These are phyloP conservation scores for Mormyrops attenuatus DNA, from an alignment of 2,797 vertebrate species.

Conservation along the genomic window DNA sequence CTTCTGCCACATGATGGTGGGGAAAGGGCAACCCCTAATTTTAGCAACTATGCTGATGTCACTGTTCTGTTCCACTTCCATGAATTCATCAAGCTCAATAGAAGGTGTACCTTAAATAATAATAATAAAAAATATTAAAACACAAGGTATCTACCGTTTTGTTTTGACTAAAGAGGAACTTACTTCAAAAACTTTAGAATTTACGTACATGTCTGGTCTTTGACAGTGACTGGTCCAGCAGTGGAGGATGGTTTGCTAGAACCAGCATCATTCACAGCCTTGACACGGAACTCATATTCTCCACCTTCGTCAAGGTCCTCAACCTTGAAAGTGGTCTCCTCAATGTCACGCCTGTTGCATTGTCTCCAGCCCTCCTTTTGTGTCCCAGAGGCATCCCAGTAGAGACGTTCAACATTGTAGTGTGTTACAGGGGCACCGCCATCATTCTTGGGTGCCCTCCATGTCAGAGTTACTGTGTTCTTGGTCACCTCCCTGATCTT, in stretches of 20 bases:
- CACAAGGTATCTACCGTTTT: background rate
- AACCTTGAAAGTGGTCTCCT: conserved; percentile 82
- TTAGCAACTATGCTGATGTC: conserved; percentile 86
- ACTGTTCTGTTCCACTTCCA: conserved; percentile 84
- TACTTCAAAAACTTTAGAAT: background rate
- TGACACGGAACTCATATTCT: conserved; percentile 93
- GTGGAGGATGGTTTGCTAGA: conserved; percentile 85
- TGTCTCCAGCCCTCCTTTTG: conserved; percentile 90
- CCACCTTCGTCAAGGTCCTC: conserved; percentile 88
- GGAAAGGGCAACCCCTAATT: conserved; percentile 91
- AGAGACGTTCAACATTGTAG: conserved; percentile 88
- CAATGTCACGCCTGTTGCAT: conserved; percentile 88
- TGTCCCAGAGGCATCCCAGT: conserved; percentile 80
- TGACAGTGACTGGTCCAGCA: conserved; percentile 79
- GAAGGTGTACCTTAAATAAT: conserved; percentile 74
- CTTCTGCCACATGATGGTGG: conserved; percentile 87
- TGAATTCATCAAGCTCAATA: conserved; percentile 87
- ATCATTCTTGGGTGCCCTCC: conserved; percentile 92
- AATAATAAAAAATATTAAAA: conserved; percentile 7
- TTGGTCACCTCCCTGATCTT: conserved; percentile 84
- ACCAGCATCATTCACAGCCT: conserved; percentile 85
- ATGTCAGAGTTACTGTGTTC: conserved; percentile 75
- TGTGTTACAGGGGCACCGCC: conserved; percentile 94
- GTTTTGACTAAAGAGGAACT: background rate
- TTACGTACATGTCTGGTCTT: conserved; percentile 88